Evolutionary conservation across 2,797 vertebrate genomes (phyloP), one percentile per base, ranked within the genome.

Genomic region (Esox lucius): DNA sequence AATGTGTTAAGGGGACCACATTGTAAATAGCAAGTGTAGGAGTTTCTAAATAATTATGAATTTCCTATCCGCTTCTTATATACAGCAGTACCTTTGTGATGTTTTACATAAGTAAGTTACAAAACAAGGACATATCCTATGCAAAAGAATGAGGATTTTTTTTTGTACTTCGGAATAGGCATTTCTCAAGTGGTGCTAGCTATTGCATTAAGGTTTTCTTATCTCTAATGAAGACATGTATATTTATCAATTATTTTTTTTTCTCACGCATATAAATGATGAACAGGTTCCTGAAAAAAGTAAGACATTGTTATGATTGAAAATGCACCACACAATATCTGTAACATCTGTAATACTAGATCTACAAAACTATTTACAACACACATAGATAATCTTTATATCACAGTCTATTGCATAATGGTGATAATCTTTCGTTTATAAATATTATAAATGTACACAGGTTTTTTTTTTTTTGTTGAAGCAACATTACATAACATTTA

Each of bases 301-400:
- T 95, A 96, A 95, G 95, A 97, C 92, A 92, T 96, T 95, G 95
- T 92, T 90, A 95, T 96, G 95, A 93, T 93, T 92, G 92, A 94
- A 92, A 94, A 94, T 95, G 95, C 93, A 96, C 92, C 94, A 96
- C 94, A 96, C 95, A 94, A 92, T 89, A 95, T 92, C 93, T 91
- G 42, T 46, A 94, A 92, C 89, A 95, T 92, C 93, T 91, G 42
- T 46, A 93, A 92, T 95, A 95, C 94, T 95, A 95, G 93, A 87
- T 93, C 95, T 95, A 94, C 93, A 96, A 97, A 97, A 94, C 94
- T 98, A 98, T 97, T 95, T 98, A 98, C 96, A 98, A 88, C 91
- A 95, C 94, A 94, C 94, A 93, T 93, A 94, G 93, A 79, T 94
- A 91, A 95, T 95, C 94, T 96, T 95, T 95, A 95, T 95, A 94